Percentiles rank a stretch among this genome's conserved stretches.
phyloP scores from a whole-genome alignment of 92 coral and sea anemone species.

The Galaxea fascicularis region DNA sequence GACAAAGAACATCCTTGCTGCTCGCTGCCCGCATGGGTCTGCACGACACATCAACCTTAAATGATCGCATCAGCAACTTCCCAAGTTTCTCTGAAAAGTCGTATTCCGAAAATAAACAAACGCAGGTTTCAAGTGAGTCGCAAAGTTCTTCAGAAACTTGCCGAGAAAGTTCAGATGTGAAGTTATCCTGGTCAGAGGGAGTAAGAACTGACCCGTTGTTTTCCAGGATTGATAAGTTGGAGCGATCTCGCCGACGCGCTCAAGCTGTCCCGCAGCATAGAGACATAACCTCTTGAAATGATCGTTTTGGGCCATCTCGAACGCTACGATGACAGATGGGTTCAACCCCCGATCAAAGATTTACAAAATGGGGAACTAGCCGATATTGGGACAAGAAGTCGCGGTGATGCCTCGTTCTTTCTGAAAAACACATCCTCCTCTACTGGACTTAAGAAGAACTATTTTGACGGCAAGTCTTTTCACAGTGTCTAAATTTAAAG shows the following conservation, averaged over 20 bases:
- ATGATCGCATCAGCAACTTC: neutral
- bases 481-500: neutral
- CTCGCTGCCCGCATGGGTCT: neutral
- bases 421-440: neutral
- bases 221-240: too few species aligned
- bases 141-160: neutral
- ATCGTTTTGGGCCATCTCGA: neutral
- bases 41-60: neutral
- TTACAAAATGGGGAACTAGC: neutral
- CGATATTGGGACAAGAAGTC: constrained; percentile 6
- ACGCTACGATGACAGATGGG: too few species aligned
- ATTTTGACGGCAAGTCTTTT: neutral
- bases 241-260: neutral
- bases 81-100: neutral
- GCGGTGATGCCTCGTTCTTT: neutral
- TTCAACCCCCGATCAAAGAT: neutral
- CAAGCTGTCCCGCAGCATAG: neutral
- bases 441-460: neutral
- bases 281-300: neutral
- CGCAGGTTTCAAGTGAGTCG: neutral
- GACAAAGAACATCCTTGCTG: constrained; percentile 7
- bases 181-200: neutral
- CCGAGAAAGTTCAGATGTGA: neutral
- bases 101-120: neutral
- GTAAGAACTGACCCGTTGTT: neutral